These are phyloP conservation scores for Littorina saxatilis DNA, from an alignment of 1,140 invertebrate species.

Conservation along the genomic window DNA sequence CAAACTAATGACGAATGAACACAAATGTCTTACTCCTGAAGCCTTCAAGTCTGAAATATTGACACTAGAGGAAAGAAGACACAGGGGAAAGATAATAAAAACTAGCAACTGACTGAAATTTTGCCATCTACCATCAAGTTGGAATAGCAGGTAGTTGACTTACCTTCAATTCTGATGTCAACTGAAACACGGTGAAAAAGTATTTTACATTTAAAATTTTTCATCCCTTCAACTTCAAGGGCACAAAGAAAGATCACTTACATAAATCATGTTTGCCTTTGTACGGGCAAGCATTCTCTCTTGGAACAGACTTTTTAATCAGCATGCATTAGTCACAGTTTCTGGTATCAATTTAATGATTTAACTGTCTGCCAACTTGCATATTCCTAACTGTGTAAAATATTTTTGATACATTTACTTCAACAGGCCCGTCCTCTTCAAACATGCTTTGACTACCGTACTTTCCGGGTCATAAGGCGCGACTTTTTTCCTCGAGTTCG, in stretches of 20 bases:
- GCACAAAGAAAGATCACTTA: neutral
- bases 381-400: too few relatives aligned
- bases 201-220: neutral
- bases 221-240: neutral
- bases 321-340: neutral
- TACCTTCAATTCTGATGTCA: constrained; percentile 42
- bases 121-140: neutral
- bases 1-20: too few relatives aligned
- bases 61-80: neutral
- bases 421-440: too few relatives aligned
- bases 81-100: neutral
- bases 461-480: too few relatives aligned
- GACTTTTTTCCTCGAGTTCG: too few relatives aligned
- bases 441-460: too few relatives aligned
- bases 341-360: neutral
- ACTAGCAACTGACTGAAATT: neutral
- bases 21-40: neutral
- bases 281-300: neutral
- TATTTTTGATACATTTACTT: too few relatives aligned
- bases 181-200: constrained; percentile 45
- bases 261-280: neutral
- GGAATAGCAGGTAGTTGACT: constrained; percentile 17
- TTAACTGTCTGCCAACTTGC: neutral
- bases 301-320: neutral
- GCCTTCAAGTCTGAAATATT: neutral